A percentile compares a stretch with the other conserved stretches of the same genome.
Evolutionary conservation across 2,113 vertebrate species (phyloP).

Genomic region (Rattus norvegicus): DNA sequence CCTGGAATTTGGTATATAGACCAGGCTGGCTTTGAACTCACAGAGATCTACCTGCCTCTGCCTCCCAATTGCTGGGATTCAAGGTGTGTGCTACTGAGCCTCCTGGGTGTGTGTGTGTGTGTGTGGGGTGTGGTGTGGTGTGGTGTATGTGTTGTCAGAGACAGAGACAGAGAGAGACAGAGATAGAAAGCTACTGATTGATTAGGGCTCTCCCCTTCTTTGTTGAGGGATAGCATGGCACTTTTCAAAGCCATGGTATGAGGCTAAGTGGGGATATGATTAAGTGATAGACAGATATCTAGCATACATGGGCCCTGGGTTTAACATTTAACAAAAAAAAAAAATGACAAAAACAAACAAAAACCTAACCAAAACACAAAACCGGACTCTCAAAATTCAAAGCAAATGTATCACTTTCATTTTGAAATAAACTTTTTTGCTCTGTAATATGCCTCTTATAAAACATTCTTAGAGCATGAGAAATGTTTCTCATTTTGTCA

Average conservation of each 20-base stretch:
- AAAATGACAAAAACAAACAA: background rate
- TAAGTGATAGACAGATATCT: background rate
- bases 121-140: background rate
- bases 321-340: background rate
- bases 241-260: constrained; percentile 40
- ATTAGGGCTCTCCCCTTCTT: background rate
- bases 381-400: background rate
- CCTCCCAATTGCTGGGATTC: background rate
- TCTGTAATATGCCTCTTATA: constrained; percentile 29
- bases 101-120: fast-evolving
- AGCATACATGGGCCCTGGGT: background rate
- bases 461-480: constrained; percentile 43
- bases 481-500: constrained; percentile 31
- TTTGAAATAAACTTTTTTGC: constrained; percentile 32
- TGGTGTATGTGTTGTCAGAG: too few species aligned
- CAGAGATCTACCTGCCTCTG: background rate
- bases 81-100: background rate
- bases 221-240: background rate
- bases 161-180: too few species aligned
- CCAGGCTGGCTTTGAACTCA: background rate
- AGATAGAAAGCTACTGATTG: background rate
- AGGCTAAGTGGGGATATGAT: background rate
- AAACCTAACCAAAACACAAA: background rate
- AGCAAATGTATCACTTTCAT: constrained; percentile 40
- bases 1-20: background rate